Conservation (phyloP, 2,113 vertebrate species). For the Menura novaehollandiae region DNA sequence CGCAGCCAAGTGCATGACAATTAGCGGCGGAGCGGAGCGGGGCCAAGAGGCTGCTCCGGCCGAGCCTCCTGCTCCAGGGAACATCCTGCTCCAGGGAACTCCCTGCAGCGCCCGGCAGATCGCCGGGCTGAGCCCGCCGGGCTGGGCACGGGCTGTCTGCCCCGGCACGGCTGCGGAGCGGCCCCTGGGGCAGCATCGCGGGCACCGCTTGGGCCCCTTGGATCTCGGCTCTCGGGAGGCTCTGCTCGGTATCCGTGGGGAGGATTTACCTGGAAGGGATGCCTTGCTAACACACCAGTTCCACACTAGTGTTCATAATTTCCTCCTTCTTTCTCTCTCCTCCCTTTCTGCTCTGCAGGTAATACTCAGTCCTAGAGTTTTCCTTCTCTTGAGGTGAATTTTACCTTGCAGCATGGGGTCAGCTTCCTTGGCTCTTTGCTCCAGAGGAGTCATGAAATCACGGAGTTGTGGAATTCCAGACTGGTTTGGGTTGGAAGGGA, state of each 20-base stretch:
- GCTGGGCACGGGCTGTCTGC: accelerated
- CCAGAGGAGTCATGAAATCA: not conserved
- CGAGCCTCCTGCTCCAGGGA: slow-evolving; percentile 1
- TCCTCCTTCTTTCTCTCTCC: not conserved
- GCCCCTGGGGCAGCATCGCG: not conserved
- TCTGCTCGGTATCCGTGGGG: accelerated
- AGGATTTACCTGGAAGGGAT: not conserved
- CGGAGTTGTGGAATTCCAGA: not conserved
- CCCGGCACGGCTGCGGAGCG: accelerated
- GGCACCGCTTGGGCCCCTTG: not conserved
- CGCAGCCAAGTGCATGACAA: slow-evolving; percentile 54
- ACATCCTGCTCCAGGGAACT: not conserved
- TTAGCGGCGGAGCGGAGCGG: not conserved
- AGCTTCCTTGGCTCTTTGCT: not conserved
- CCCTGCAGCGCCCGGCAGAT: not conserved
- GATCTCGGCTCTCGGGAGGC: not conserved
- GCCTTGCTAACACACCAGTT: accelerated
- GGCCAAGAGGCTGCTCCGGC: slow-evolving; percentile 21
- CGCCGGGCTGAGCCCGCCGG: accelerated
- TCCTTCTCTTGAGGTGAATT: not conserved
- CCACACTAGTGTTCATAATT: accelerated
- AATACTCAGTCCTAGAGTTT: accelerated
- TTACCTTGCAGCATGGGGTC: not conserved
- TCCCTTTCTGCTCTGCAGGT: not conserved
- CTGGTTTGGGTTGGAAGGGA: not conserved